These are phyloP conservation scores for Chrysolina americana DNA, from an alignment of 2,888 invertebrate species.

Conservation along the genomic window DNA sequence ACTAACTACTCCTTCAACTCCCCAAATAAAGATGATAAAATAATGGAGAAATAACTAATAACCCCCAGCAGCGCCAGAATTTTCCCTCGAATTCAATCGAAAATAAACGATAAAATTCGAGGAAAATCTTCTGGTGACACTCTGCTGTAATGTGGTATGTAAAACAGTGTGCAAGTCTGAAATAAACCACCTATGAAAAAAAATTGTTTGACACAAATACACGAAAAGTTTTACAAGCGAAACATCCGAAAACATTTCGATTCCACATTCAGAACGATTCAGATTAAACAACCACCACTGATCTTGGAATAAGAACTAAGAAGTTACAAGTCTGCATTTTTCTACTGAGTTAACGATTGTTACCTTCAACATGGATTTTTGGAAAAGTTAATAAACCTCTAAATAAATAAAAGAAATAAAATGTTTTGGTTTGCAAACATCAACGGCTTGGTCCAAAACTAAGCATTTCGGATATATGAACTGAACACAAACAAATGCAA, in stretches of 20 bases:
- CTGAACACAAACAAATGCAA: too few species aligned
- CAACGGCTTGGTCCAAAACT: too few species aligned
- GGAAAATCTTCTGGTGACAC: background rate
- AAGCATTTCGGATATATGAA: too few species aligned
- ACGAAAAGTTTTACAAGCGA: background rate
- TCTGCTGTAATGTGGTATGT: slow-evolving; percentile 15
- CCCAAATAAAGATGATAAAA: slow-evolving; percentile 38
- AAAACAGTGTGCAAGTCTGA: slow-evolving; percentile 4
- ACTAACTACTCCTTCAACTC: slow-evolving; percentile 36
- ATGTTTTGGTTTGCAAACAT: too few species aligned
- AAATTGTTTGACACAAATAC: background rate
- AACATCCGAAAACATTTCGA: background rate
- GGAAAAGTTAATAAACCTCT: background rate
- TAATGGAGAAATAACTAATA: slow-evolving; percentile 31
- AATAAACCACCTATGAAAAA: slow-evolving; percentile 18
- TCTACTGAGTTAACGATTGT: too few species aligned
- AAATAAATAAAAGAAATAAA: too few species aligned
- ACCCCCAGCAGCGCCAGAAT: background rate
- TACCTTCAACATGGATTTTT: background rate
- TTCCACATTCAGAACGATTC: background rate
- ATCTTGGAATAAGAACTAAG: too few species aligned
- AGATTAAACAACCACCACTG: background rate
- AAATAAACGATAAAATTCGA: background rate
- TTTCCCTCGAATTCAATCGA: background rate
- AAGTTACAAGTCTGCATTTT: too few species aligned